phyloP scores from a whole-genome alignment of 2,113 vertebrate genomes.

The Alectura lathami region DNA sequence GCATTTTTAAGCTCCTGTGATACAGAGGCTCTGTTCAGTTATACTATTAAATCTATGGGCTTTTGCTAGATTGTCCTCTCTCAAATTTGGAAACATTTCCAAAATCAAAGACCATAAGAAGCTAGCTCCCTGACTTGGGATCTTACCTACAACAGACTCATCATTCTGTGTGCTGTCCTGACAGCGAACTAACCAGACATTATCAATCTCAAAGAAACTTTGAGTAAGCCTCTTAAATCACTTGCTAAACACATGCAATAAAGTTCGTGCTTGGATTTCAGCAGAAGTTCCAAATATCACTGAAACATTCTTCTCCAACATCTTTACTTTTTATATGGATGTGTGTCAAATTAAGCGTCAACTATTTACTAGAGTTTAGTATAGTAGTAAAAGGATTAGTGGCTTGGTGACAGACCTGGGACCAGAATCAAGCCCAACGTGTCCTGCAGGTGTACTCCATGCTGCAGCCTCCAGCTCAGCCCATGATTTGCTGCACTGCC shows the following conservation, averaged over 20 bases:
- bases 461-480: background rate
- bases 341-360: background rate
- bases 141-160: background rate
- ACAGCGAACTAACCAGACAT: background rate
- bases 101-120: background rate
- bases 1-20: background rate
- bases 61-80: background rate
- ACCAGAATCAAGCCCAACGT: background rate
- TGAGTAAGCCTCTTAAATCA: background rate
- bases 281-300: background rate
- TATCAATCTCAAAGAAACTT: background rate
- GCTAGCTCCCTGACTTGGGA: background rate
- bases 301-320: background rate
- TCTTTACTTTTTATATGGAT: background rate
- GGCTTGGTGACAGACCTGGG: background rate
- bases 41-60: background rate
- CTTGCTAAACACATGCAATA: background rate
- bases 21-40: background rate
- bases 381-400: background rate
- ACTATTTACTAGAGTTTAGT: background rate
- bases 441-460: background rate
- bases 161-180: background rate
- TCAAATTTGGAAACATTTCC: background rate
- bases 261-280: background rate
- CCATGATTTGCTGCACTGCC: rapidly evolving